Evolutionary conservation across 1,140 invertebrate genomes (phyloP), one percentile per base, ranked within the genome.

Genomic region (Drosophila lini): DNA sequence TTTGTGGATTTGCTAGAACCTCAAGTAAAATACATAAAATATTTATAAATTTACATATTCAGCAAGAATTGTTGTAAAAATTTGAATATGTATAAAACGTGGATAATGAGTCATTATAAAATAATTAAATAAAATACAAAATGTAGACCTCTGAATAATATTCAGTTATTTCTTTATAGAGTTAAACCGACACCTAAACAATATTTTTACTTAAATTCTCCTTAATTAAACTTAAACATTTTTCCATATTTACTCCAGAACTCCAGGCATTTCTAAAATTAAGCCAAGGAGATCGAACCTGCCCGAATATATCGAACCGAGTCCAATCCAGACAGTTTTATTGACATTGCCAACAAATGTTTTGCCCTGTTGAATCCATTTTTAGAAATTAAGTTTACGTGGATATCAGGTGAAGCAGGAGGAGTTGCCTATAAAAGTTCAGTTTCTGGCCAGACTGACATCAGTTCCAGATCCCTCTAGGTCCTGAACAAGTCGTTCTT

Each of bases 331-430:
- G 32, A 38, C 32, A 11, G 47, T 0, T n/a, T 5, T 56, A 3
- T 56, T 56, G 25, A 25, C 53, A 25, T 13, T 40, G 6, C 3
- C 34, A n/a, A 41, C 53, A 56, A 56, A 56, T 56, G 53, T 40
- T 56, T 56, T 25, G 19, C 13, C 8, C 3, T 5, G 10, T 5
- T 34, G 28, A 15, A 31, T 48, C 42, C 42, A 34, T 48, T 48
- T 52, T 50, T 60, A 56, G 53, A 56, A 56, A 40, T 16, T 3
- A 22, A 41, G 53, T 40, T 56, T n/a, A 56, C 34, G 53, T 53
- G 52, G 52, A 22, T 22, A 2, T 0, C 19, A 40, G 10, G 10
- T 41, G 34, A 9, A 25, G 5, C 34, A 56, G 53, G 19, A 56
- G 34, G 0, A 0, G 15, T 3, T 0, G 4, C 45, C 57, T 60